These are phyloP conservation scores for Lasioglossum malachurum DNA, from an alignment of 2,888 invertebrate species.

Conservation along the genomic window DNA sequence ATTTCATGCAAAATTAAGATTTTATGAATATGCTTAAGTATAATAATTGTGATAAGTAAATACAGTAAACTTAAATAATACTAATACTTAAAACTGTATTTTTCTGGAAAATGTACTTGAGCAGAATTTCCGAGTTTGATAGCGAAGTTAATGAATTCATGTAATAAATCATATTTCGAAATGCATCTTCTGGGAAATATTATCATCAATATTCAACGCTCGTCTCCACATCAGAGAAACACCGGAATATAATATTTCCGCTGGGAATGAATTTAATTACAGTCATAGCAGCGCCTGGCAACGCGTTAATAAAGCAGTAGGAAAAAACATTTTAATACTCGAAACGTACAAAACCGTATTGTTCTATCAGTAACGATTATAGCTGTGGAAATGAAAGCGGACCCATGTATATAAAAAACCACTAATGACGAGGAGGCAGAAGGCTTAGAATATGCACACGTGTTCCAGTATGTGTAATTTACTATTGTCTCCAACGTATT, in stretches of 20 bases:
- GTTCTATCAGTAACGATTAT: conserved; percentile 10
- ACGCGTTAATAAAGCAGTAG: background rate
- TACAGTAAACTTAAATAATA: background rate
- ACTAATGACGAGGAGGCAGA: conserved; percentile 1
- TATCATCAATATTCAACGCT: background rate
- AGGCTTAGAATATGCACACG: background rate
- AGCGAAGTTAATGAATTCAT: background rate
- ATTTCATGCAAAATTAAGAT: background rate
- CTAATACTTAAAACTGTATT: background rate
- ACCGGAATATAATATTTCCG: conserved; percentile 1
- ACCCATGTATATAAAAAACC: background rate
- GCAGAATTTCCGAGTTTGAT: background rate
- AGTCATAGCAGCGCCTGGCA: background rate
- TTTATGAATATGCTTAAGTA: too few species aligned
- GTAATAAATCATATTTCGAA: background rate
- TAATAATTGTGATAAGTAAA: too few species aligned
- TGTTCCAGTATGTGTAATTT: conserved; percentile 31
- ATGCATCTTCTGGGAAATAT: background rate
- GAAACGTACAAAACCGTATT: background rate
- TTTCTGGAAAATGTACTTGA: background rate
- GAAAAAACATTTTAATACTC: conserved; percentile 1
- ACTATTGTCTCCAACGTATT: conserved; percentile 22
- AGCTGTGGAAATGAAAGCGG: conserved; percentile 1
- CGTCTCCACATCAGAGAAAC: background rate
- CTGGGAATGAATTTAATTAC: background rate